Base-by-base conservation (phyloP, 1,140 invertebrate genomes). In the Caenorhabditis latens region DNA sequence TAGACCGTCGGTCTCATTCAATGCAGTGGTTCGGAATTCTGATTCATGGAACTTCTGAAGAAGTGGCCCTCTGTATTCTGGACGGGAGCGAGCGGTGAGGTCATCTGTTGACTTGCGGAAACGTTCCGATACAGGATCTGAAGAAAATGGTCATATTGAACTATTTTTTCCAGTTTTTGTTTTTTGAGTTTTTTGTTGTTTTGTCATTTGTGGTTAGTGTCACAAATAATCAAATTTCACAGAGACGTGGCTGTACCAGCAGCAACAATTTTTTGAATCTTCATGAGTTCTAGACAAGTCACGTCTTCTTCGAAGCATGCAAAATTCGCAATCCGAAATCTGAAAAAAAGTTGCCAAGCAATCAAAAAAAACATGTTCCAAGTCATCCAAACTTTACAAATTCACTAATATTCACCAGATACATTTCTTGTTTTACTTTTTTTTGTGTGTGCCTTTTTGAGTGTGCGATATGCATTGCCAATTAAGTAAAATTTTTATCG, bases 11-110 rank as follows among this genome's bases (percentile, higher is more conserved):
- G 84, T 85, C 24, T 79, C 71, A 53, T 79, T 79, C 1, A 79
- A n/a, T 24, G 71, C 71, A 46, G 84, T 84, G 4, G 87, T 79
- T 24, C 40, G 79, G 86, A 92, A 91, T 43, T 92, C 91, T 21
- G 91, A 89, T 42, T 88, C 88, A 65, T 92, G 88, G 87, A 92
- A 92, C 43, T 90, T 89, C 85, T 90, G 90, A 53, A 92, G 90
- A 55, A 92, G 86, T 9, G 91, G 91, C 11, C 92, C 91, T 32
- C 91, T 90, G 84, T 91, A 91, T 55, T 92, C 91, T 21, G 86
- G 65, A 7, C 83, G 83, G 24, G 84, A 86, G 32, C 90, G 90
- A 19, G 50, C n/a, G 40, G 71, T 55, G 14, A 91, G 32, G 79
- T 91, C 91, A 82, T 91, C 91, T 8, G 87, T 89, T 8, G 91